phyloP scores from a whole-genome alignment of 2,113 vertebrate species.

The Carlito syrichta region DNA sequence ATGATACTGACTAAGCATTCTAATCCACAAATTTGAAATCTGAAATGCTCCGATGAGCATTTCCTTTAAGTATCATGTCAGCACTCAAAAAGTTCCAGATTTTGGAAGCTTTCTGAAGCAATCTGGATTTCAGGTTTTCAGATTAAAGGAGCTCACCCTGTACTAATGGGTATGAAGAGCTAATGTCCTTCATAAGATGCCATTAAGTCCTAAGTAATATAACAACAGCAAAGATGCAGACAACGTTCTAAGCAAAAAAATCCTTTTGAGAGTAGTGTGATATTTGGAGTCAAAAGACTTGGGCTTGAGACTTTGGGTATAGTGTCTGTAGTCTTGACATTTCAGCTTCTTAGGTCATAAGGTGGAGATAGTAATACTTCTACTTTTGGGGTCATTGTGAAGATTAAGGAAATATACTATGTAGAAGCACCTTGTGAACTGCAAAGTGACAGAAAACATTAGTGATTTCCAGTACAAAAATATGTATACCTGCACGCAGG shows the following conservation, averaged over 20 bases:
- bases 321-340: not conserved
- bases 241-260: not conserved
- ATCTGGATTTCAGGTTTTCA: not conserved
- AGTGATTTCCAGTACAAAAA: not conserved
- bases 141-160: not conserved
- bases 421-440: not conserved
- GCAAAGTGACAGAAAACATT: not conserved
- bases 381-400: not conserved
- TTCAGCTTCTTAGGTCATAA: not conserved
- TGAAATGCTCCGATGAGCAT: not conserved
- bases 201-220: not conserved
- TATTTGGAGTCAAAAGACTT: not conserved
- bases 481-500: not conserved
- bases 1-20: not conserved
- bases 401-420: not conserved
- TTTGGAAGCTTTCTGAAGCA: too few relatives aligned
- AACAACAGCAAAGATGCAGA: not conserved
- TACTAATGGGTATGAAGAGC: not conserved
- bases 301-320: not conserved
- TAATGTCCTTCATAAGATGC: not conserved
- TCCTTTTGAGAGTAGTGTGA: not conserved
- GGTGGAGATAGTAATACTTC: not conserved
- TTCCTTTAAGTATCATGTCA: not conserved
- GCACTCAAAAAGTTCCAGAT: not conserved
- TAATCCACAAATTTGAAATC: not conserved